phyloP scores from a whole-genome alignment of 1,140 invertebrate genomes.

The Aphis gossypii region DNA sequence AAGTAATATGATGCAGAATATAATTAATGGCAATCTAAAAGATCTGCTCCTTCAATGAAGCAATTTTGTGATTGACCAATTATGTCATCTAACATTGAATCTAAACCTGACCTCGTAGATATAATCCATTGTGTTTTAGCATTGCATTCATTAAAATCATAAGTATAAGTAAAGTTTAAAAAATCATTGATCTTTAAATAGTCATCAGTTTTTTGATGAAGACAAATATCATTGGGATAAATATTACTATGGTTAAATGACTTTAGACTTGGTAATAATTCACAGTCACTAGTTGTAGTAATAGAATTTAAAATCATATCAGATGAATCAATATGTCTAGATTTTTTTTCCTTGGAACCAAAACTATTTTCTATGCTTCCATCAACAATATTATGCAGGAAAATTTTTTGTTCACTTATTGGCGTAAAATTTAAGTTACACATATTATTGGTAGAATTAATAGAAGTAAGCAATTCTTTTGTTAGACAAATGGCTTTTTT shows the following conservation, averaged over 20 bases:
- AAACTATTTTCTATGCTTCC: background rate
- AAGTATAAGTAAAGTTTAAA: constrained; percentile 6
- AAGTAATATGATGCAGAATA: background rate
- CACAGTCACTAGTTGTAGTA: constrained; percentile 1
- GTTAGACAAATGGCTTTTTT: constrained; percentile 26
- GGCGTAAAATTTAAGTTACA: background rate
- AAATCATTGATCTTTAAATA: background rate
- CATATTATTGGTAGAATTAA: background rate
- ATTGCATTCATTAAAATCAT: constrained; percentile 38
- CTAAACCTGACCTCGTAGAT: constrained; percentile 30
- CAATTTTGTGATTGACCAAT: constrained; percentile 44
- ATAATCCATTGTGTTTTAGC: constrained; percentile 36
- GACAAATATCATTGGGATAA: background rate
- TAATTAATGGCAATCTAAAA: constrained; percentile 44
- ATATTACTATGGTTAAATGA: background rate
- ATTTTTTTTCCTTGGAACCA: background rate
- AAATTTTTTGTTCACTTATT: background rate
- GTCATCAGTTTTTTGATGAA: background rate
- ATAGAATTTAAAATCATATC: constrained; percentile 39
- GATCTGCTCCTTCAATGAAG: constrained; percentile 44
- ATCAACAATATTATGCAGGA: background rate
- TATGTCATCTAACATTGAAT: constrained; percentile 52
- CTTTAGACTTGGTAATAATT: constrained; percentile 34
- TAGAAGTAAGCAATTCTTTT: background rate
- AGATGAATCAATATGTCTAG: constrained; percentile 10